Base-by-base conservation (phyloP, 1,140 invertebrate genomes). In the Apis florea region DNA sequence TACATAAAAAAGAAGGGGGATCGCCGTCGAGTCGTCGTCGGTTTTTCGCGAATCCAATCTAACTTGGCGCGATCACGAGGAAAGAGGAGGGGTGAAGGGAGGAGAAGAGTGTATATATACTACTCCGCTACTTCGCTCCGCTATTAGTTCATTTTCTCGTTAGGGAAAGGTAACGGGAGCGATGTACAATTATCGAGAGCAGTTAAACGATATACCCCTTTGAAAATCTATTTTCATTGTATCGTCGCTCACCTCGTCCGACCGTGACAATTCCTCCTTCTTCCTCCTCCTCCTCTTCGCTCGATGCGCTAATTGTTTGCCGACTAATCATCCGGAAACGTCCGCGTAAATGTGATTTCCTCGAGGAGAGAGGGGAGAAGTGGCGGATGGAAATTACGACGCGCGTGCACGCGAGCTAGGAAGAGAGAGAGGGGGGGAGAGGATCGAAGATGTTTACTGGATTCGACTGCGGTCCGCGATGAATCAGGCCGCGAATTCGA, bases 381-480 rank as follows among this genome's bases (percentile, higher is more conserved):
- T 9, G 1, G 13, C 2, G 24, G 19, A 19, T 1, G 61, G 70
- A 31, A 66, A 59, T 74, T 74, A 74, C 61, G 31, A 66, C 24
- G 49, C 61, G 11, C 51, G 31, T 19, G n/a, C 8, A 26, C 54
- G 64, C 56, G 26, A 21, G 31, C 49, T 8, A 40, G 24, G 15
- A 49, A 15, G 58, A 40, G 69, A 59, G 66, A 82, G 64, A 15
- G 24, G 59, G 61, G 67, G 40, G 47, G 68, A 8, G 31, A 9
- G n/a, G 74, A 87, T 88, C 82, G 84, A 87, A 88, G 84, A 89
- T 88, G 83, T 89, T 89, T 88, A 84, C 83, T 64, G 68, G 79
- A 79, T 80, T 83, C 82, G 77, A 81, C 51, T 26, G 76, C 24
- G 82, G 66, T 73, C 40, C 61, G 54, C 66, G 77, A 67, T 83